Base-by-base conservation (phyloP, 1,140 invertebrate species). In the Coenobita brevimanus region DNA sequence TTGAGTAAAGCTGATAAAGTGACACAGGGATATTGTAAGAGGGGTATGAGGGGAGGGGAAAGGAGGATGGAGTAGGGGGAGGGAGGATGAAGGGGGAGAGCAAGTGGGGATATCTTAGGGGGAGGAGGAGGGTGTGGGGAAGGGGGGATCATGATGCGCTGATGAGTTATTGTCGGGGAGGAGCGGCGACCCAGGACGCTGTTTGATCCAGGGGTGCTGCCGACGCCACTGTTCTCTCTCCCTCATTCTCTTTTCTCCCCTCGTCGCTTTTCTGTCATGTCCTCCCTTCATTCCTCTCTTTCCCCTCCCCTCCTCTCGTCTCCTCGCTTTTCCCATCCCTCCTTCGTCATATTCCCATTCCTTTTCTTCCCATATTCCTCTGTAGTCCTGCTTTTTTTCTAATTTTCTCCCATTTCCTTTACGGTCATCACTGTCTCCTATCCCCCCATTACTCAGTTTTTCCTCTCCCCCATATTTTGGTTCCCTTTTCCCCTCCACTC, bases 1-100 rank as follows among this genome's bases (percentile, higher is more conserved):
- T 60, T 78, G 82, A 71, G 69, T 85, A 76, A 85, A 85, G 50
- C 67, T 64, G 82, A 85, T 85, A 85, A 76, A 85, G 71, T 62
- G 82, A 62, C 82, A 76, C 73, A 24, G n/a, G 3, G 62, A 82
- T 82, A 71, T 69, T 82, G 80, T 64, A 38, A 36, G 69, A 57
- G 46, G 62, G 71, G 71, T n/a, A 71, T 30, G 43, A 8, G 24
- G 0, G 82, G 30, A 24, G 17, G 69, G 64, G 46, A 30, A 17
- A 62, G 30, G 60, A 62, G 60, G 15, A 27, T 8, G 60, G 8
- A 8, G 60, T 57, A n/a, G 54, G 54, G 54, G 54, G 54, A n/a
- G 10, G 54, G 54, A n/a, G 54, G n/a, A n/a, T 57, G n/a, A n/a
- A n/a, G n/a, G n/a, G n/a, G n/a, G n/a, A n/a, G n/a, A n/a, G n/a